phyloP scores from a whole-genome alignment of 2,888 invertebrate species.

The Xestobium rufovillosum region DNA sequence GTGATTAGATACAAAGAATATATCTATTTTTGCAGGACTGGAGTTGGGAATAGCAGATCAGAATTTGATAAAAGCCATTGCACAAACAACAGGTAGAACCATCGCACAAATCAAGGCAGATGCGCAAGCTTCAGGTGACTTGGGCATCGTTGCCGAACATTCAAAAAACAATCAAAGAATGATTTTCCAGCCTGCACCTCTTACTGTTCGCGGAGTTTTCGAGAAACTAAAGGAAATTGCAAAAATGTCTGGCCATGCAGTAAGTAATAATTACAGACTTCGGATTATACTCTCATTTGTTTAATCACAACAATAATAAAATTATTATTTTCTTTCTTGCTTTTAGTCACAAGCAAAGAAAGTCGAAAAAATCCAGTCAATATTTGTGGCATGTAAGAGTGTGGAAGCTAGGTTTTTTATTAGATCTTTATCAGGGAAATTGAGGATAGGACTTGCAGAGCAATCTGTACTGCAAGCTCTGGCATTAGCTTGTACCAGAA shows the following conservation, averaged over 20 bases:
- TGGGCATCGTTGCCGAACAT: slow-evolving; percentile 85
- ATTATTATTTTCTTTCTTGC: slow-evolving; percentile 5
- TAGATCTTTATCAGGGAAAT: slow-evolving; percentile 84
- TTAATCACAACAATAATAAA: slow-evolving; percentile 5
- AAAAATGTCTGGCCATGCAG: slow-evolving; percentile 68
- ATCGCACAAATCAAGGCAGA: slow-evolving; percentile 75
- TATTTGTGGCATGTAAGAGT: slow-evolving; percentile 86
- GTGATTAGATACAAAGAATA: no score
- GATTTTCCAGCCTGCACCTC: slow-evolving; percentile 76
- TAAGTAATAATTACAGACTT: slow-evolving; percentile 40
- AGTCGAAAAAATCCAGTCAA: slow-evolving; percentile 80
- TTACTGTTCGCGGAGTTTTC: slow-evolving; percentile 70
- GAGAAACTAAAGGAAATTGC: slow-evolving; percentile 81
- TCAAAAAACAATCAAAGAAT: slow-evolving; percentile 78
- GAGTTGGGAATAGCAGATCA: slow-evolving; percentile 94
- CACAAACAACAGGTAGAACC: slow-evolving; percentile 79
- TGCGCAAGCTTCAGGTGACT: slow-evolving; percentile 67
- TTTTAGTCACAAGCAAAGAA: slow-evolving; percentile 73
- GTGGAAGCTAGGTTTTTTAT: slow-evolving; percentile 86
- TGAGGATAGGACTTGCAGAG: slow-evolving; percentile 94
- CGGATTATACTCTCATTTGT: background rate
- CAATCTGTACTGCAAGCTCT: slow-evolving; percentile 90
- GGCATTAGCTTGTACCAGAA: slow-evolving; percentile 73
- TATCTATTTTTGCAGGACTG: slow-evolving; percentile 49
- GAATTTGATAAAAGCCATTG: slow-evolving; percentile 89